Conservation (phyloP, 2,113 vertebrate genomes). For the Dendrocopos noguchii region DNA sequence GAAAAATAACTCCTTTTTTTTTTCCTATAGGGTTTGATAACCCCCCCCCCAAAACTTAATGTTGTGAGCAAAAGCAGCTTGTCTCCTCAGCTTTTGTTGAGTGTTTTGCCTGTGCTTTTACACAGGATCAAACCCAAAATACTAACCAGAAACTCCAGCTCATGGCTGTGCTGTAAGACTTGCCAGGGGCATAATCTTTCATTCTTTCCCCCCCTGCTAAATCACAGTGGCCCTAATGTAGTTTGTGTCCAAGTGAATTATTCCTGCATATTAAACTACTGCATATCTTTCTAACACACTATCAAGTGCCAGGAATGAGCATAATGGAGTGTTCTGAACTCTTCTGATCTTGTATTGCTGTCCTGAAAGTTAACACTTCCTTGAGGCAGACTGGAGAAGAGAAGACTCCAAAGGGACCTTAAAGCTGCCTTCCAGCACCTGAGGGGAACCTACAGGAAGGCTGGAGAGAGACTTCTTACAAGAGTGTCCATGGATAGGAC, state of each 20-base stretch:
- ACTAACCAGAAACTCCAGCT: background rate
- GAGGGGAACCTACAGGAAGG: no score
- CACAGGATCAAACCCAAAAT: background rate
- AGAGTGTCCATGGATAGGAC: no score
- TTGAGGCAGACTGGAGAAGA: background rate
- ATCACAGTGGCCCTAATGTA: background rate
- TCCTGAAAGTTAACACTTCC: background rate
- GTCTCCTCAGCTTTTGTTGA: background rate
- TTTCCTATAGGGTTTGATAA: background rate
- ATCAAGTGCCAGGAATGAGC: background rate
- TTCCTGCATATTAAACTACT: background rate
- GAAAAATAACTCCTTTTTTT: background rate
- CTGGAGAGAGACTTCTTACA: no score
- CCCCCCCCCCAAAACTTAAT: background rate
- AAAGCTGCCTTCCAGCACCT: no score
- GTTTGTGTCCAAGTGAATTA: background rate
- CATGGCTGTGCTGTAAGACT: background rate
- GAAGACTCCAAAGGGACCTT: no score
- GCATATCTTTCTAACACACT: background rate
- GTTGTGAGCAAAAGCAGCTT: background rate
- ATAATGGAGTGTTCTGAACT: background rate
- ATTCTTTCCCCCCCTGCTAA: background rate
- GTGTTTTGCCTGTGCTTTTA: background rate
- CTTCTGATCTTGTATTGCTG: background rate
- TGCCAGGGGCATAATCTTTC: background rate